A percentile compares a stretch with the other conserved stretches of the same genome.
These are phyloP conservation scores for Anagrus nilaparvatae DNA, from an alignment of 1,140 invertebrate species.

Conservation along the genomic window DNA sequence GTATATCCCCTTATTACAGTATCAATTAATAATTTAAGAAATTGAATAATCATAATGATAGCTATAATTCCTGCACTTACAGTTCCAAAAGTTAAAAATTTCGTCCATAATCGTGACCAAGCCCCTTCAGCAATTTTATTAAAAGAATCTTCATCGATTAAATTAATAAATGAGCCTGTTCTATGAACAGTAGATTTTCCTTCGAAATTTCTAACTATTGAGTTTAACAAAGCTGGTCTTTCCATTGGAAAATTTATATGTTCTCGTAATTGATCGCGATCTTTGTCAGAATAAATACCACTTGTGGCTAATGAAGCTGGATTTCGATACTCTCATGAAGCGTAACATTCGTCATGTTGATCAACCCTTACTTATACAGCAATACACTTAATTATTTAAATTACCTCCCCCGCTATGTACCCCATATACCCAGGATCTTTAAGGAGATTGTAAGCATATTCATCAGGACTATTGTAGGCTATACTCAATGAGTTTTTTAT, in stretches of 20 bases:
- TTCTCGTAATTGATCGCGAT: too few relatives aligned
- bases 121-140: not conserved
- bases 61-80: not conserved
- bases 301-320: too few relatives aligned
- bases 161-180: not conserved
- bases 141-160: not conserved
- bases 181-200: too few relatives aligned
- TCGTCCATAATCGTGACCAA: not conserved
- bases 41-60: not conserved
- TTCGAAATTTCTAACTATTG: too few relatives aligned
- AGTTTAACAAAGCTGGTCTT: too few relatives aligned
- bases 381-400: constrained; percentile 1
- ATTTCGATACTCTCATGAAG: too few relatives aligned
- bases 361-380: not conserved
- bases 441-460: constrained; percentile 17
- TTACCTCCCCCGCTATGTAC: not conserved
- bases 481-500: constrained; percentile 14
- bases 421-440: constrained; percentile 19
- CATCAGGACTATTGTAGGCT: constrained; percentile 10
- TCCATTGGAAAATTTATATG: too few relatives aligned
- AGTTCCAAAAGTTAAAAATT: not conserved
- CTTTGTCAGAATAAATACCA: too few relatives aligned
- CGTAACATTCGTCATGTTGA: not conserved
- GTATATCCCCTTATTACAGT: constrained; percentile 8
- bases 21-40: constrained; percentile 5